These are phyloP conservation scores for Sprattus sprattus DNA, from an alignment of 2,113 vertebrate genomes.

Conservation along the genomic window DNA sequence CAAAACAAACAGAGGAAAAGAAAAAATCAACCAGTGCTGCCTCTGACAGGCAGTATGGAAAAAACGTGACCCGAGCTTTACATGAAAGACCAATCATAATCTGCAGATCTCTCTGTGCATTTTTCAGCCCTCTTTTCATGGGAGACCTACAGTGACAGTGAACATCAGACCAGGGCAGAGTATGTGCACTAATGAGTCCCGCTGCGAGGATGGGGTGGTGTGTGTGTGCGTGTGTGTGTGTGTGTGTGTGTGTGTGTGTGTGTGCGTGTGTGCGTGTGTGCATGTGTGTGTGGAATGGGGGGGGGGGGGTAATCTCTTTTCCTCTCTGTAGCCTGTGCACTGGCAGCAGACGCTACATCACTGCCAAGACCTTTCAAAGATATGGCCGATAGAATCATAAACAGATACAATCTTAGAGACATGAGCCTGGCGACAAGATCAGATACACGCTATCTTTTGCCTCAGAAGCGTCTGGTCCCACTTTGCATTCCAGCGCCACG, in stretches of 20 bases:
- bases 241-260: slow-evolving; percentile 3
- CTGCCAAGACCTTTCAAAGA: slow-evolving; percentile 16
- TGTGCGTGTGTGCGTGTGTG: not conserved
- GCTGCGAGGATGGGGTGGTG: not conserved
- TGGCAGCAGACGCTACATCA: not conserved
- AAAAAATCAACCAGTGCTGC: not conserved
- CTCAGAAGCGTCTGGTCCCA: not conserved
- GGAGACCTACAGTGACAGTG: not conserved
- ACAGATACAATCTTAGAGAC: slow-evolving; percentile 15
- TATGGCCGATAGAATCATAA: slow-evolving; percentile 5
- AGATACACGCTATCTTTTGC: slow-evolving; percentile 4
- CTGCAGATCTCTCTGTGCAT: not conserved
- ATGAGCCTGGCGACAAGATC: slow-evolving; percentile 3
- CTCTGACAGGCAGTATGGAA: not conserved
- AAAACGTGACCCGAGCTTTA: not conserved
- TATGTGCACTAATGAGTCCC: not conserved
- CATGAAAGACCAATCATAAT: not conserved
- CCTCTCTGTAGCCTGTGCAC: not conserved
- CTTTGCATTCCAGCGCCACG: not conserved
- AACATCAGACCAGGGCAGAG: not conserved
- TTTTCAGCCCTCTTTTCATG: not conserved
- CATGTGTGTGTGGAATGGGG: not conserved
- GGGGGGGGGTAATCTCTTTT: not conserved
- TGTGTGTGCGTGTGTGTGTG: not conserved
- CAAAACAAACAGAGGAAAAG: not conserved